Conservation (phyloP, 2,113 vertebrate genomes). For the Panthera leo region DNA sequence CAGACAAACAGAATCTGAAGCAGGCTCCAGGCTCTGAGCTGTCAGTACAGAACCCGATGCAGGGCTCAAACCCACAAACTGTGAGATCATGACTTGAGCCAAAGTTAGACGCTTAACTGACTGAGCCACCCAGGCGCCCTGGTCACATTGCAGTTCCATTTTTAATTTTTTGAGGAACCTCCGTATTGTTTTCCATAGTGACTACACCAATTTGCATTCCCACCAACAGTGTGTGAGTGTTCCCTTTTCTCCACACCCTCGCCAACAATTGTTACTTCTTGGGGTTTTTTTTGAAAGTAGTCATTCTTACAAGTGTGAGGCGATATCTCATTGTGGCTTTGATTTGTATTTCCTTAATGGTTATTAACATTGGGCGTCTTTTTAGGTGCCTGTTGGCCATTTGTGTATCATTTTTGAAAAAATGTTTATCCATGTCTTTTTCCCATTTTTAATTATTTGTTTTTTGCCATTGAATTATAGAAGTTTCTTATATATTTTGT, state of each 20-base stretch:
- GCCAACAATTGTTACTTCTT: neutral
- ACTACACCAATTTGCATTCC: neutral
- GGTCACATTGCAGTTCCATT: neutral
- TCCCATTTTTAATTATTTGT: neutral
- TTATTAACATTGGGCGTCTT: neutral
- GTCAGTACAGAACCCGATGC: too few species aligned
- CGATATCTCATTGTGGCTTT: neutral
- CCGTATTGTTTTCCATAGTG: neutral
- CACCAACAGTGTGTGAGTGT: neutral
- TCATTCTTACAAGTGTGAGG: neutral
- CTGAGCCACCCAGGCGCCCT: too few species aligned
- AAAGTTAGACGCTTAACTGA: too few species aligned
- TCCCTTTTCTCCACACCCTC: neutral
- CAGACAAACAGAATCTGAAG: too few species aligned
- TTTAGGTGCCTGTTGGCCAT: neutral
- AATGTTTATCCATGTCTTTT: neutral
- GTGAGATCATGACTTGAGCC: too few species aligned
- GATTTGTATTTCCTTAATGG: neutral
- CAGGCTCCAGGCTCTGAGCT: too few species aligned
- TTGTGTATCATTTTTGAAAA: neutral
- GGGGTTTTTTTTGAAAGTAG: neutral
- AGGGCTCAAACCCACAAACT: too few species aligned
- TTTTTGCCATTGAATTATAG: neutral
- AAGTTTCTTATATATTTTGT: neutral
- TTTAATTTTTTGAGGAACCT: neutral